Evolutionary conservation across 2,797 vertebrate genomes (phyloP).

Genomic region (Mormyrops boulengeri): DNA sequence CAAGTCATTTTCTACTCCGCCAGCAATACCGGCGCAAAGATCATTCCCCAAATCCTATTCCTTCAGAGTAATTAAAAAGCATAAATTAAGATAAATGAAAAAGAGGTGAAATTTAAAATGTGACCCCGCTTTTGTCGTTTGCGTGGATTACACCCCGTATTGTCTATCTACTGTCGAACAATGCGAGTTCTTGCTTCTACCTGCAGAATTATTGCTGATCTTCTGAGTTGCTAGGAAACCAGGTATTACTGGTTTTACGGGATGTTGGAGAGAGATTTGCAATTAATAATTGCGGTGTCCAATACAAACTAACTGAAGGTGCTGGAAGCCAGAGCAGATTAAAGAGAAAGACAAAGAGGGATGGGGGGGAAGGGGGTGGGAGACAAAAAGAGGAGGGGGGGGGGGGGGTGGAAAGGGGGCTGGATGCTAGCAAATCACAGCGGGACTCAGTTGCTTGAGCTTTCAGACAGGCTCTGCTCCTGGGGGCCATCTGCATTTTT

Average conservation of each 20-base stretch:
- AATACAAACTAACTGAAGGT: conserved; percentile 23
- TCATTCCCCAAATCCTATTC: conserved; percentile 37
- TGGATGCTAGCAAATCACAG: conserved; percentile 9
- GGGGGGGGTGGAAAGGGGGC: conserved; percentile 7
- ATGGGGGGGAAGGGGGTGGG: neutral
- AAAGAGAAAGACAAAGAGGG: conserved; percentile 20
- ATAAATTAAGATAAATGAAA: conserved; percentile 40
- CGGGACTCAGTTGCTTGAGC: conserved; percentile 27
- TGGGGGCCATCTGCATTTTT: conserved; percentile 47
- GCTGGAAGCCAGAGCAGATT: conserved; percentile 24
- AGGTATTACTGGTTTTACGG: conserved; percentile 33
- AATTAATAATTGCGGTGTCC: conserved; percentile 32
- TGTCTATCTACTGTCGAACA: conserved; percentile 23
- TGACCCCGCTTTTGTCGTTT: conserved; percentile 32
- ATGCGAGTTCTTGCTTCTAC: conserved; percentile 35
- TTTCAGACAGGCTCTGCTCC: conserved; percentile 30
- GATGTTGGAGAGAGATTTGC: conserved; percentile 18
- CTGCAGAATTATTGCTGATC: conserved; percentile 38
- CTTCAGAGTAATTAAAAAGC: conserved; percentile 43
- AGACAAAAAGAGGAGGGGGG: neutral
- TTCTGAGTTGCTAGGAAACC: conserved; percentile 46
- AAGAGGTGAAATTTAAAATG: conserved; percentile 22
- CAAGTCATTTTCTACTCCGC: neutral
- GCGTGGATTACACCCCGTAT: conserved; percentile 27
- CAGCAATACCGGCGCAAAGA: neutral